phyloP scores from a whole-genome alignment of 2,888 invertebrate species.

The Congeria kusceri region DNA sequence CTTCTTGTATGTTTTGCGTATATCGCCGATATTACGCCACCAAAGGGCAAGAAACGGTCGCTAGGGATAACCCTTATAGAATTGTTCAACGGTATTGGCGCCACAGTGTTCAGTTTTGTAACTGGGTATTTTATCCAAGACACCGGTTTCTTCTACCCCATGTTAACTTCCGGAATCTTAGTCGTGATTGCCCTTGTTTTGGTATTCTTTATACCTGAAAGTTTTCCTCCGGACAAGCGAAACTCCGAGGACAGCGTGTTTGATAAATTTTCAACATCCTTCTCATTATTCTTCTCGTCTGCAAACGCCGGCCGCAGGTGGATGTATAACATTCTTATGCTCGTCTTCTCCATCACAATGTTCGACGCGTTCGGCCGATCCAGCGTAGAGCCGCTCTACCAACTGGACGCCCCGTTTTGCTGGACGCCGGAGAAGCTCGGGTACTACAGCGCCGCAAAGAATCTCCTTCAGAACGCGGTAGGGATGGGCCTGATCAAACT shows the following conservation, averaged over 20 bases:
- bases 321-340: constrained; percentile 48
- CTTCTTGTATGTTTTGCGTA: constrained; percentile 53
- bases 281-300: constrained; percentile 28
- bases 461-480: constrained; percentile 28
- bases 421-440: constrained; percentile 63
- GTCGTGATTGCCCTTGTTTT: constrained; percentile 19
- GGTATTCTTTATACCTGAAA: constrained; percentile 42
- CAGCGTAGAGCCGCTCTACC: constrained; percentile 57
- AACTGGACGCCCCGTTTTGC: constrained; percentile 63
- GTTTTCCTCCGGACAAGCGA: constrained; percentile 28
- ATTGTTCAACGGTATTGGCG: constrained; percentile 34
- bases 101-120: constrained; percentile 20
- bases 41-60: constrained; percentile 41
- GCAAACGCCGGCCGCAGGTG: constrained; percentile 39
- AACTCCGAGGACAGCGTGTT: background rate
- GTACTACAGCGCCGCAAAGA: constrained; percentile 17
- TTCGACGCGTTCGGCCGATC: constrained; percentile 37
- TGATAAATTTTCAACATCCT: constrained; percentile 28
- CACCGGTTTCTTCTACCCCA: constrained; percentile 47
- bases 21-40: constrained; percentile 47
- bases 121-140: constrained; percentile 54
- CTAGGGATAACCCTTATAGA: constrained; percentile 47
- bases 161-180: constrained; percentile 21
- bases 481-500: constrained; percentile 47
- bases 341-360: constrained; percentile 38